Evolutionary conservation across 2,797 vertebrate species (phyloP), one percentile per base, ranked within the genome.

Genomic region (Staurois parvus): DNA sequence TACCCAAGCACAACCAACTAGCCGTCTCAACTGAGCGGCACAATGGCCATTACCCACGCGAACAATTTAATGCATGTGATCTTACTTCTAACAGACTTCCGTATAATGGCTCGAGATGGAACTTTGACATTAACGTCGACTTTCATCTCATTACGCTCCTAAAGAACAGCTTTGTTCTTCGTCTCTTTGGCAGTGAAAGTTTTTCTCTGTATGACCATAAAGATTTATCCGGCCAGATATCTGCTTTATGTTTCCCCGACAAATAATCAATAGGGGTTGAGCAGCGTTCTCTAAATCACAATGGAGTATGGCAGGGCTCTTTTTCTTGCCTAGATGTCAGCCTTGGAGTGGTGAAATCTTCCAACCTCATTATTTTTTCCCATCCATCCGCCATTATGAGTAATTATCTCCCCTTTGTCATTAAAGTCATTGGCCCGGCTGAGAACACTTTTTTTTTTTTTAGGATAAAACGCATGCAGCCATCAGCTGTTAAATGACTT

Each of bases 191-290:
- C 85, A 79, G 24, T 13, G 37, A 82, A 78, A 66, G 73, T 86
- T 67, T 83, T 78, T 72, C 56, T 78, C 74, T 29, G 29, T 73
- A 74, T 73, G 45, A 64, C n/a, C 66, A 64, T 80, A 69, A 81
- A 80, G 77, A 59, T 76, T 70, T 59, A 83, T 80, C 74, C 76
- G 62, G 24, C 66, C 48, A 86, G 79, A 86, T 81, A 81, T 75
- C 72, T 82, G 66, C 77, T 86, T 86, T 86, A 86, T 86, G 84
- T 62, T 81, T 69, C 66, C 29, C 48, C 24, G 79, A 86, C 84
- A 86, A 81, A 76, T 86, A 86, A 86, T 86, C 84, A 82, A 86
- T 86, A 69, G 48, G 52, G 73, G 84, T 76, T 81, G 79, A 72
- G 73, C 48, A 5, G 67, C 81, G 66, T 79, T 77, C 48, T 86